phyloP scores from a whole-genome alignment of 2,797 vertebrate genomes.

The Antennarius maculatus region DNA sequence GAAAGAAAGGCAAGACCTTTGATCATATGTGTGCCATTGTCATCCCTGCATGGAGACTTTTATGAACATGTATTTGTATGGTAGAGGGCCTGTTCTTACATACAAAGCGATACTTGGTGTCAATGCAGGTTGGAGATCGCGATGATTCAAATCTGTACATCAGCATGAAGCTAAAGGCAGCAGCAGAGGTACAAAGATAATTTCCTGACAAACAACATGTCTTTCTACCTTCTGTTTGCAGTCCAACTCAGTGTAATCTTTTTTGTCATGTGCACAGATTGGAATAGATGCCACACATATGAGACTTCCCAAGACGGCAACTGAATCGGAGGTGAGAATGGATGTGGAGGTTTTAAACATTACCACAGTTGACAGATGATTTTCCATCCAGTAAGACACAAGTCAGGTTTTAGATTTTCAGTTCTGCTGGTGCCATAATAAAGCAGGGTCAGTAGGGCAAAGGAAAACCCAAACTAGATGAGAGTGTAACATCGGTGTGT shows the following conservation, averaged over 20 bases:
- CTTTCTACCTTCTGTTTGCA: neutral
- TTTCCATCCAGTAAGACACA: neutral
- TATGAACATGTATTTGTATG: neutral
- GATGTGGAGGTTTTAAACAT: neutral
- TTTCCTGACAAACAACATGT: neutral
- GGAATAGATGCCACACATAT: conserved; percentile 92
- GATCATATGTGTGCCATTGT: conserved; percentile 8
- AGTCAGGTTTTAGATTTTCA: neutral
- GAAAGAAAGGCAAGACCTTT: conserved; percentile 23
- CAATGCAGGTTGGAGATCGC: conserved; percentile 90
- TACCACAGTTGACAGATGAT: neutral
- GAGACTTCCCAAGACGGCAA: conserved; percentile 90
- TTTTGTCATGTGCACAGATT: conserved; percentile 81
- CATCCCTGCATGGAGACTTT: conserved; percentile 4
- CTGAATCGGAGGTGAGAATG: conserved; percentile 89
- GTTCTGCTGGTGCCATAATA: neutral
- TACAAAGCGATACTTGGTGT: conserved; percentile 11
- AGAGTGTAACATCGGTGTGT: conserved; percentile 5
- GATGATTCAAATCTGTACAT: conserved; percentile 98
- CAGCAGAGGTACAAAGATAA: conserved; percentile 86
- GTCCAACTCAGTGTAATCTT: neutral
- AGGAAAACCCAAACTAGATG: neutral
- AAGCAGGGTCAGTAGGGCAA: neutral
- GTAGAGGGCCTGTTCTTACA: neutral
- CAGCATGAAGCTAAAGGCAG: conserved; percentile 96